Evolutionary conservation across 23 tunicate species (phyloP), one percentile per base, ranked within the genome.

Genomic region (Halocynthia roretzi): DNA sequence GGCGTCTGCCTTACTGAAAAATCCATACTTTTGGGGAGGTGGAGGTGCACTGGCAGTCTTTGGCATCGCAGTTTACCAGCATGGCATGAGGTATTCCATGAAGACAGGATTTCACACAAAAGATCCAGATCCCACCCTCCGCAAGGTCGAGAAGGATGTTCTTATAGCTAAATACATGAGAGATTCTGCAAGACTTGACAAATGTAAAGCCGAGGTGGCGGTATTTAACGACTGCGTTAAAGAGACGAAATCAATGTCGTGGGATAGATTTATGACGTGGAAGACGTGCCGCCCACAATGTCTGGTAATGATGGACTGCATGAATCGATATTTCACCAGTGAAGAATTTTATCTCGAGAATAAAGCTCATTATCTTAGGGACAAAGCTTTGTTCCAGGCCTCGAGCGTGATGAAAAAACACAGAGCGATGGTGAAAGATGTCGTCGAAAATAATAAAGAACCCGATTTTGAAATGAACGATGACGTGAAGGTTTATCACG

Each of bases 81-180:
- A 74, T 54, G 63, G 64, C 55, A 74, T 54, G 31, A 53, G 18
- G 17, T 62, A 54, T 53, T 61, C 84, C 22, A 63, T 61, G 9
- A 58, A 72, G 56, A 87, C 86, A 0, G 83, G 86, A 7, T 89
- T 89, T 65, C 96, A 89, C 52, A 8, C 56, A 17, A 80, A 53
- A 55, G 98, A 92, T 62, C 79, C 81, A 44, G 98, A 92, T 79
- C 92, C 98, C 31, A 72, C 68, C n/a, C 80, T 92, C 0, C 56
- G 98, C 53, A 82, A 63, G 53, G 76, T 83, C 5, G 98, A 92
- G 70, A 92, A 92, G 79, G 98, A 92, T 83, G 85, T 92, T 52
- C 64, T 92, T 51, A 82, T 92, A 48, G 85, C 98, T 5, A 85
- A 86, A 67, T 80, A 78, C 66, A 92, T 92, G 98, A 78, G 86